Conservation (phyloP, 2,797 vertebrate genomes). For the Carduelis carduelis region DNA sequence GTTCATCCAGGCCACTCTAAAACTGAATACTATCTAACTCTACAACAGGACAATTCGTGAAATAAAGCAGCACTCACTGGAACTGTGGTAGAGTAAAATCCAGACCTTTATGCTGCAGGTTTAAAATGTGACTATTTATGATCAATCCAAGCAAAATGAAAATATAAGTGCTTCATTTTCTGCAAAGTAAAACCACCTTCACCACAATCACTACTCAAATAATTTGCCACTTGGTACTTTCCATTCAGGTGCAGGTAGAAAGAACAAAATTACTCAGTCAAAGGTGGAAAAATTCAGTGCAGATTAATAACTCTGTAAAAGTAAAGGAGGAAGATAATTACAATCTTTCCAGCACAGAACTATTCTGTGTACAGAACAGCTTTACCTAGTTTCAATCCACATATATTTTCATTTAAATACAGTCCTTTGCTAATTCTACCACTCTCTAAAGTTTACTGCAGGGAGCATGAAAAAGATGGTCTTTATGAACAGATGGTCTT, state of each 20-base stretch:
- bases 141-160: constrained; percentile 37
- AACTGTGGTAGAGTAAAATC: not conserved
- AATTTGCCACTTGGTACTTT: constrained; percentile 12
- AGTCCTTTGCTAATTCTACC: constrained; percentile 33
- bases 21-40: not conserved
- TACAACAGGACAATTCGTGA: not conserved
- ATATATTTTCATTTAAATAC: constrained; percentile 52
- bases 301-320: constrained; percentile 1
- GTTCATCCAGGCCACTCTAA: not conserved
- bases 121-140: constrained; percentile 9
- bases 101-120: not conserved
- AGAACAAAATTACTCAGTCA: constrained; percentile 40
- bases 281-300: constrained; percentile 48
- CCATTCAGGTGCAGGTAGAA: constrained; percentile 36
- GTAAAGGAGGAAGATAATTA: constrained; percentile 22
- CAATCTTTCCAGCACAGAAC: constrained; percentile 5
- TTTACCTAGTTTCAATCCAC: constrained; percentile 23
- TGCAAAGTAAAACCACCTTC: constrained; percentile 25
- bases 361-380: not conserved
- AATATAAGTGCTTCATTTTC: constrained; percentile 41
- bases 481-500: constrained; percentile 77
- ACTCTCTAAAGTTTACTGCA: constrained; percentile 59
- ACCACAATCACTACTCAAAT: not conserved
- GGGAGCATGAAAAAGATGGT: constrained; percentile 63
- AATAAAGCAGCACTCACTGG: not conserved